Evolutionary conservation across 2,797 vertebrate species (phyloP).

Genomic region (Limosa lapponica): DNA sequence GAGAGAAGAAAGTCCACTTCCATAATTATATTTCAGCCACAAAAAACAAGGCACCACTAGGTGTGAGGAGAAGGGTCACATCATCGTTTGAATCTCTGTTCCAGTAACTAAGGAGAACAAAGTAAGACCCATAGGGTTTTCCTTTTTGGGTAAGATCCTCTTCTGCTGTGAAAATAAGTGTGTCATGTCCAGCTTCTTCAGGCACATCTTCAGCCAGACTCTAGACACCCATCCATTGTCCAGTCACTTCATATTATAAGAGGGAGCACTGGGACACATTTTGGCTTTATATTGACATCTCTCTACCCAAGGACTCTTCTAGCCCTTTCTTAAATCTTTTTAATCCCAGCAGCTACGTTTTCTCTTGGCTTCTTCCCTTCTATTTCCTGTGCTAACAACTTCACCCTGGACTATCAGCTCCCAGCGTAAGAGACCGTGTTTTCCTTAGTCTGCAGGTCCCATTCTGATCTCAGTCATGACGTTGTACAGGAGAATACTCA

Average conservation of each 20-base stretch:
- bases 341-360: background rate
- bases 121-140: background rate
- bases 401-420: background rate
- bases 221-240: background rate
- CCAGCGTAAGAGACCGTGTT: rapidly evolving
- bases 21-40: background rate
- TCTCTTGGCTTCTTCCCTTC: background rate
- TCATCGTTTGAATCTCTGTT: background rate
- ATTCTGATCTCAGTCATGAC: background rate
- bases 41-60: background rate
- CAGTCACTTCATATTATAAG: background rate
- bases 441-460: background rate
- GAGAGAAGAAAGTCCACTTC: background rate
- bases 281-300: background rate
- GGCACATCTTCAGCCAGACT: background rate
- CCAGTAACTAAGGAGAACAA: background rate
- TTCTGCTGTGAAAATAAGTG: background rate
- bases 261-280: background rate
- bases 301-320: background rate
- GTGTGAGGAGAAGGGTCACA: background rate
- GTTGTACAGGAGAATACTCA: background rate
- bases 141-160: background rate
- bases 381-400: background rate
- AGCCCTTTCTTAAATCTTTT: background rate
- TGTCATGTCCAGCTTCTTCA: background rate